These are phyloP conservation scores for Clusia tigrina DNA, from an alignment of 2,888 invertebrate genomes.

Conservation along the genomic window DNA sequence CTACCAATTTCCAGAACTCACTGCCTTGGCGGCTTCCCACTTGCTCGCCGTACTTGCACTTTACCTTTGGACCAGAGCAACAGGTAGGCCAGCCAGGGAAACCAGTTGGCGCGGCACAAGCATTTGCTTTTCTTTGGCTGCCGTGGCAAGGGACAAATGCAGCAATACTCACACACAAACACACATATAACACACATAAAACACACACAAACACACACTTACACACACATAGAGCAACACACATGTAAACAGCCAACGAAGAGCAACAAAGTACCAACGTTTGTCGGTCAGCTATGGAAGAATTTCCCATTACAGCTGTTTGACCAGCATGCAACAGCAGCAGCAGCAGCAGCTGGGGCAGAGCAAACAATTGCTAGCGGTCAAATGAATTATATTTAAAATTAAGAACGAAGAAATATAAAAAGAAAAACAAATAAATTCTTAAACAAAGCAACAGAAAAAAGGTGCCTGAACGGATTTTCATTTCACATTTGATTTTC, in stretches of 20 bases:
- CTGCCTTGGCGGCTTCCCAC: neutral
- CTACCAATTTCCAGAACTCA: constrained; percentile 33
- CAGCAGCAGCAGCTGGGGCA: too few relatives aligned
- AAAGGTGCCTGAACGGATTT: too few relatives aligned
- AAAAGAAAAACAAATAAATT: too few relatives aligned
- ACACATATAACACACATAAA: too few relatives aligned
- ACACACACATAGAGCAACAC: constrained; percentile 37
- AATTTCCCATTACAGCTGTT: too few relatives aligned
- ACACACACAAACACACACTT: neutral
- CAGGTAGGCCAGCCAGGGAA: constrained; percentile 36
- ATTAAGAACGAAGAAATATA: too few relatives aligned
- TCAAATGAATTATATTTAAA: too few relatives aligned
- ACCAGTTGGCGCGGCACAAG: constrained; percentile 37
- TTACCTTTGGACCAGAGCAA: constrained; percentile 23
- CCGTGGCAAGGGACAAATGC: constrained; percentile 31
- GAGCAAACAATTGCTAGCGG: too few relatives aligned
- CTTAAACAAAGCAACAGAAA: too few relatives aligned
- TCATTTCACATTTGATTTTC: too few relatives aligned
- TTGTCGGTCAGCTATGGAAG: constrained; percentile 5
- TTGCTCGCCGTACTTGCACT: constrained; percentile 19
- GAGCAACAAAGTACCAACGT: constrained; percentile 17
- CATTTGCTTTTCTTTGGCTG: constrained; percentile 29
- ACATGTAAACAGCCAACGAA: constrained; percentile 49
- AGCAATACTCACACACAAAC: neutral
- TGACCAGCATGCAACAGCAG: too few relatives aligned